phyloP scores from a whole-genome alignment of 2,888 invertebrate genomes.

The Lasioglossum lativentre region DNA sequence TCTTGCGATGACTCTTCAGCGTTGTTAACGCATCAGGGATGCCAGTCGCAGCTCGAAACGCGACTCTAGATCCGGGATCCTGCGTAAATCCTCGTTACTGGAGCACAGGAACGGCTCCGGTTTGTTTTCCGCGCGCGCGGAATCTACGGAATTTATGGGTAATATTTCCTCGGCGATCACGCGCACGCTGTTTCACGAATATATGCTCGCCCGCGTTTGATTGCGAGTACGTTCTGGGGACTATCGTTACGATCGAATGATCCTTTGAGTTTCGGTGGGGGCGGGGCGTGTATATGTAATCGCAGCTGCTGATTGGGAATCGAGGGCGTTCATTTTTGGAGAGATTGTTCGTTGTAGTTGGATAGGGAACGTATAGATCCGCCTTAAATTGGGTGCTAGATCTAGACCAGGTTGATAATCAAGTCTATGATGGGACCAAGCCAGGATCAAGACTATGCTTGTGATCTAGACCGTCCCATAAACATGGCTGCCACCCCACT shows the following conservation, averaged over 20 bases:
- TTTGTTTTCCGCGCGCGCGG: conserved; percentile 41
- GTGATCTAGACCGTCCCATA: too few species aligned
- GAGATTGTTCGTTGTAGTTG: not conserved
- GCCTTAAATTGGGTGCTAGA: not conserved
- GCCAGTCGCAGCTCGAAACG: not conserved
- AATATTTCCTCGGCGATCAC: conserved; percentile 29
- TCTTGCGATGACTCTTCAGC: not conserved
- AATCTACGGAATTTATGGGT: conserved; percentile 40
- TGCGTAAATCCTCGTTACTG: conserved; percentile 31
- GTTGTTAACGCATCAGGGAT: not conserved
- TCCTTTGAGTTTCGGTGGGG: not conserved
- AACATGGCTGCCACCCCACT: too few species aligned
- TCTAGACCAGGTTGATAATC: not conserved
- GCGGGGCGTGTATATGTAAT: not conserved
- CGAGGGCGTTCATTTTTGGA: not conserved
- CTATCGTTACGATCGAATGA: not conserved
- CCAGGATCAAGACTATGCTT: too few species aligned
- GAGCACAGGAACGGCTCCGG: not conserved
- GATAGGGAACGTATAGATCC: not conserved
- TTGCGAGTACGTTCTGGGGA: not conserved
- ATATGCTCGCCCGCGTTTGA: not conserved
- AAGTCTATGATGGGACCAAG: not conserved
- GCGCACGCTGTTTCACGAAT: conserved; percentile 1
- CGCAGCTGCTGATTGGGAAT: not conserved
- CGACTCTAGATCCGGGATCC: not conserved